Evolutionary conservation across 1,140 invertebrate species (phyloP), one percentile per base, ranked within the genome.

Genomic region (Achroia grisella): DNA sequence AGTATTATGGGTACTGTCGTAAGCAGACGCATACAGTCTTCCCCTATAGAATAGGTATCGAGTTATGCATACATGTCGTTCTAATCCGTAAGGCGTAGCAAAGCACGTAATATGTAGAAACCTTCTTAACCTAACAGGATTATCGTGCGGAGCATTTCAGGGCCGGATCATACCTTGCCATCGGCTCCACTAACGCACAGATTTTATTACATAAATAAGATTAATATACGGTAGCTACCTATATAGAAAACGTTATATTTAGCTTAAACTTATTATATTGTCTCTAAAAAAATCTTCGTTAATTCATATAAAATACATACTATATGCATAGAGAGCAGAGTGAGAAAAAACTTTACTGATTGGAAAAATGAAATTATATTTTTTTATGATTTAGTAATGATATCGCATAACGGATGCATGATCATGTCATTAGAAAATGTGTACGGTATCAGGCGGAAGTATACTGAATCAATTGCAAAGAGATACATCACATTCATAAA

Each of bases 91-190:
- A 89, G 88, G 87, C 87, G 82, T 76, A 82, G 79, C 78, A 88
- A 88, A 89, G 86, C 88, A 87, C 79, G 85, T 89, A 88, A 89
- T 89, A 89, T 89, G 88, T 87, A 88, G 88, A 89, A 89, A 89
- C 88, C 88, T 89, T 89, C 88, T 89, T 89, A 89, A 88, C 87
- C 88, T 89, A 89, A 89, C 88, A 88, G 86, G 88, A 89, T 89
- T 89, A 89, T 86, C 88, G 86, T 87, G 86, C 77, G 86, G 87
- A 88, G 74, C 76, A 76, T 76, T 81, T 82, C 78, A 84, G 76
- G 80, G 80, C 66, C 80, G 78, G 80, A 84, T 82, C 78, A 79
- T 72, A 72, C 67, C 67, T 72, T 69, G 63, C 68, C 70, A 66
- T 67, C 62, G 62, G 71, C 76, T 84, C 62, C 61, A 72, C 76